Conservation (phyloP, 2,797 vertebrate species). For the Cynopterus sphinx region DNA sequence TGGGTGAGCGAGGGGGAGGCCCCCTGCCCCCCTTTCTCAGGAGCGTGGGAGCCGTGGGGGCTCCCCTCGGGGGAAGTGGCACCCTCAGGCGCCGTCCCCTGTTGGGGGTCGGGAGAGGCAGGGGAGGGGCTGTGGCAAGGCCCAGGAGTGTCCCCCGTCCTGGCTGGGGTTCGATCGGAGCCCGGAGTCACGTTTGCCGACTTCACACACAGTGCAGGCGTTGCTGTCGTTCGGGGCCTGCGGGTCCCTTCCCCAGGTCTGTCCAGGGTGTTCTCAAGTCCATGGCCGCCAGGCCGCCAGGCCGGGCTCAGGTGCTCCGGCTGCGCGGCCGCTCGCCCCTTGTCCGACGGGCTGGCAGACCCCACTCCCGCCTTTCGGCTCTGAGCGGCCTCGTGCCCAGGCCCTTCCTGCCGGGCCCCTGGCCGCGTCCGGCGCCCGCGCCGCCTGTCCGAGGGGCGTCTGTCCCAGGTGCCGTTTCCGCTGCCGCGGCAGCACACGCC, state of each 20-base stretch:
- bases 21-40: neutral
- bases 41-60: no score
- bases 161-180: neutral
- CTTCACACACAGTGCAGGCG: neutral
- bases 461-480: neutral
- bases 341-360: neutral
- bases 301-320: neutral
- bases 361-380: no score
- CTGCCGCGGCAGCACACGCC: neutral
- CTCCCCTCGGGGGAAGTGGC: neutral
- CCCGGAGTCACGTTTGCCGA: neutral
- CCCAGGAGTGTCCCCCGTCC: fast-evolving
- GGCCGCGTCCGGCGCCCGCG: fast-evolving
- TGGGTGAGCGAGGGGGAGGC: neutral
- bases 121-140: neutral
- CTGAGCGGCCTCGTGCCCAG: neutral
- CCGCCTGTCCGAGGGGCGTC: neutral
- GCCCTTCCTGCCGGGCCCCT: no score
- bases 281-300: neutral
- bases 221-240: neutral
- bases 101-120: neutral
- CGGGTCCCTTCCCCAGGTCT: fast-evolving
- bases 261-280: neutral
- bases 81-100: no score
- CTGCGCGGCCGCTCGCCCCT: neutral